Conservation (phyloP, 1,140 invertebrate genomes). For the Bemisia tabaci region DNA sequence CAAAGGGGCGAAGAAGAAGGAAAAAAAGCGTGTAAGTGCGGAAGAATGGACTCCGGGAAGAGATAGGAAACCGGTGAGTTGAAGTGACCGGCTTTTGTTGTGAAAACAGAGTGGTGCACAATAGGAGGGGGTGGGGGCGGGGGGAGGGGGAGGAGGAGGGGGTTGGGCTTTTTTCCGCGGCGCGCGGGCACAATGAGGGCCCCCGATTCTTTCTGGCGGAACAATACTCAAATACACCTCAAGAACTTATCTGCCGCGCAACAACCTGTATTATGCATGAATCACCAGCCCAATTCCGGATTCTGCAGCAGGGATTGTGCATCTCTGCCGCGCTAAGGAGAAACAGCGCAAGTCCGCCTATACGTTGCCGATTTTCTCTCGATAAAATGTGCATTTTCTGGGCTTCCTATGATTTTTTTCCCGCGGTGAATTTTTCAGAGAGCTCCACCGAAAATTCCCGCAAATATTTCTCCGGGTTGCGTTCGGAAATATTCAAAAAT, state of each 20-base stretch:
- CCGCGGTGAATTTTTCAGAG: no score
- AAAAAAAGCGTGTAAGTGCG: no score
- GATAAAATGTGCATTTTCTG: no score
- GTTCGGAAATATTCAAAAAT: no score
- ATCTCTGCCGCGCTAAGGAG: no score
- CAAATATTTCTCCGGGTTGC: no score
- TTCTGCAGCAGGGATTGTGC: not conserved
- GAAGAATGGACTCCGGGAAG: no score
- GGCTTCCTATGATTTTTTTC: no score
- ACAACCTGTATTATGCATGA: not conserved
- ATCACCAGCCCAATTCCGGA: not conserved
- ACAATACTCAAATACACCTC: not conserved
- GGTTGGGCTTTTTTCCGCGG: not conserved
- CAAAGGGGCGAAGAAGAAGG: no score
- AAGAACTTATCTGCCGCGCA: not conserved
- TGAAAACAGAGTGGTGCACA: not conserved
- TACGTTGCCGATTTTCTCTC: no score
- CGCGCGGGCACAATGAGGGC: not conserved
- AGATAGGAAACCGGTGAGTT: not conserved
- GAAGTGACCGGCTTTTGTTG: not conserved
- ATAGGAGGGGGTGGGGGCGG: not conserved
- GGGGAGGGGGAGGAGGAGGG: not conserved
- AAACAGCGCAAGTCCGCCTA: no score
- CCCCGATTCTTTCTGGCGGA: not conserved
- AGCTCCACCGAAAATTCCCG: no score